phyloP scores from a whole-genome alignment of 2,113 vertebrate genomes.

The Micronycteris hirsuta region DNA sequence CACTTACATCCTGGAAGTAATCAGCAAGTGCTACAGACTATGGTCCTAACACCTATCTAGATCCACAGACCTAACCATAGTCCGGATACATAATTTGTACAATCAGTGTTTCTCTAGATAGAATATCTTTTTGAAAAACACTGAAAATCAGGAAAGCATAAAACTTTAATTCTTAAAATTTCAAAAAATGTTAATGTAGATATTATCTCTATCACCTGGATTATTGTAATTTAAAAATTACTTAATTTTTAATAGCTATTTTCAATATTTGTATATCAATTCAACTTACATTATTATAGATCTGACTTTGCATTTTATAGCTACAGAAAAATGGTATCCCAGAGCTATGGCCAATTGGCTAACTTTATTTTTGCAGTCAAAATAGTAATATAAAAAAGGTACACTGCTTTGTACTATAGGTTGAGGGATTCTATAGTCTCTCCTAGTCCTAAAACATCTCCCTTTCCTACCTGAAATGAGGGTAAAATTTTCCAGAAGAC shows the following conservation, averaged over 20 bases:
- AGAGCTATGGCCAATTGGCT: background rate
- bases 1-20: background rate
- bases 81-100: background rate
- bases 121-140: background rate
- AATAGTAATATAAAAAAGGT: background rate
- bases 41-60: too few species aligned
- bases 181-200: background rate
- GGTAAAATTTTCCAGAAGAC: background rate
- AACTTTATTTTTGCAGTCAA: background rate
- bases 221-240: background rate
- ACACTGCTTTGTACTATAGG: background rate
- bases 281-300: background rate
- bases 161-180: background rate
- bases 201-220: background rate
- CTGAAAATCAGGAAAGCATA: background rate
- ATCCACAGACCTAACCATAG: background rate
- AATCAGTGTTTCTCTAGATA: background rate
- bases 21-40: background rate
- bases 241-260: background rate
- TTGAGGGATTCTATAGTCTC: background rate
- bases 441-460: background rate
- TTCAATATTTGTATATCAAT: background rate
- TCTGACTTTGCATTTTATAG: background rate
- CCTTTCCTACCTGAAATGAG: background rate
- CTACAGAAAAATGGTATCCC: background rate